These are phyloP conservation scores for Perizoma affinitatum DNA, from an alignment of 2,888 invertebrate genomes.

Conservation along the genomic window DNA sequence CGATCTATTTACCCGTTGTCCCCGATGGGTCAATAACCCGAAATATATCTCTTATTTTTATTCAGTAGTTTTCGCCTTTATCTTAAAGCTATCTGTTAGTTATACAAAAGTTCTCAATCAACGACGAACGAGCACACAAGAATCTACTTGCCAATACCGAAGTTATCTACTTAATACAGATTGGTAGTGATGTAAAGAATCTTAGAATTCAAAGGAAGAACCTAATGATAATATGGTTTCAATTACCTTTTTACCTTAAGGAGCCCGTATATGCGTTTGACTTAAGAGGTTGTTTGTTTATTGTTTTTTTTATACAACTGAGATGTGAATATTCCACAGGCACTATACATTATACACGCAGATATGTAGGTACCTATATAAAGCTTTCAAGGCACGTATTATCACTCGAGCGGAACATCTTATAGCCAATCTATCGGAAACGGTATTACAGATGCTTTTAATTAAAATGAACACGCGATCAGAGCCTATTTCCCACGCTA, in stretches of 20 bases:
- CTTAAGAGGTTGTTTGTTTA: no score
- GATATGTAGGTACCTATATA: background rate
- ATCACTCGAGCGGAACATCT: constrained; percentile 28
- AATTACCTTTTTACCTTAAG: background rate
- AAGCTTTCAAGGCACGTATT: constrained; percentile 24
- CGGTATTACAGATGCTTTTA: constrained; percentile 22
- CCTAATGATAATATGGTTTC: background rate
- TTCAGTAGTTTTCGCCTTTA: no score
- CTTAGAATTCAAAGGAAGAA: background rate
- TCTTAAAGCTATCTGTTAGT: no score
- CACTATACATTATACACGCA: background rate
- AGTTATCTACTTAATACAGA: background rate
- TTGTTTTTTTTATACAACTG: no score
- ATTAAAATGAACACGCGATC: constrained; percentile 12
- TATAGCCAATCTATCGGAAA: constrained; percentile 36
- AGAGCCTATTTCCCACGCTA: background rate
- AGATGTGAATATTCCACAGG: background rate
- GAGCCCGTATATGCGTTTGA: no score
- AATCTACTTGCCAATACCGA: background rate
- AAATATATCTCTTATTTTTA: no score
- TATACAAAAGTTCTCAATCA: background rate
- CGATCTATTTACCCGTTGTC: no score
- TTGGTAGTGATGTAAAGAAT: background rate
- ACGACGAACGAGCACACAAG: background rate
- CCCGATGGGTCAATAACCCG: no score